phyloP scores from a whole-genome alignment of 2,797 vertebrate genomes.

The Varecia variegata region DNA sequence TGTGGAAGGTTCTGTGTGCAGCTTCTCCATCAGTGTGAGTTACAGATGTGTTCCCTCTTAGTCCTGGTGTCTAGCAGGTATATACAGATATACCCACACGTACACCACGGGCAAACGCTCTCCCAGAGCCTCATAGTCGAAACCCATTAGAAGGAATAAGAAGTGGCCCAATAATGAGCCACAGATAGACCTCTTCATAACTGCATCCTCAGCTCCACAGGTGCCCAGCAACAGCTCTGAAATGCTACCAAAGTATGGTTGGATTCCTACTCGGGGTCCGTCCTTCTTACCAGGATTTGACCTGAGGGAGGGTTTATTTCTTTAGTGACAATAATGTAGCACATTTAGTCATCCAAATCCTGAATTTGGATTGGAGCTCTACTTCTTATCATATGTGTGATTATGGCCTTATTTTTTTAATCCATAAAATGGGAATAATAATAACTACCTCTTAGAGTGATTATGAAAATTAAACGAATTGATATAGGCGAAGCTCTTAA shows the following conservation, averaged over 20 bases:
- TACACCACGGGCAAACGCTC: neutral
- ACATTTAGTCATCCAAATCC: neutral
- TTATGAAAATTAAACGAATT: neutral
- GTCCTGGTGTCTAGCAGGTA: neutral
- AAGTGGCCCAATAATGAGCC: neutral
- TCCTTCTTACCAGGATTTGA: neutral
- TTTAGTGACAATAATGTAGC: neutral
- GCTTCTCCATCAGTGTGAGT: neutral
- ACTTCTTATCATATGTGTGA: neutral
- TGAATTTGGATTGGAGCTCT: neutral
- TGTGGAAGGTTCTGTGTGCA: rapidly evolving
- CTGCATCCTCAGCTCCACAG: neutral
- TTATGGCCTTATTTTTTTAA: neutral
- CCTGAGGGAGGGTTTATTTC: neutral
- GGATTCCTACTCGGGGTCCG: rapidly evolving
- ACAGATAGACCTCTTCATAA: neutral
- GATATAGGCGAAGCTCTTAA: neutral
- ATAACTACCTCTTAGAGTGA: neutral
- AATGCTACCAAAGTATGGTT: too few species aligned
- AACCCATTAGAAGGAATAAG: neutral
- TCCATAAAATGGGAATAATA: neutral
- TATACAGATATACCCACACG: neutral
- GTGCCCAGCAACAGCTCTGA: too few species aligned
- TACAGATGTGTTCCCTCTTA: neutral
- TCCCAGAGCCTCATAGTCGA: neutral